Percentiles rank a stretch among this genome's conserved stretches.
Evolutionary conservation across 1,140 invertebrate species (phyloP).

Genomic region (fruit fly (Drosophila melanogaster)): DNA sequence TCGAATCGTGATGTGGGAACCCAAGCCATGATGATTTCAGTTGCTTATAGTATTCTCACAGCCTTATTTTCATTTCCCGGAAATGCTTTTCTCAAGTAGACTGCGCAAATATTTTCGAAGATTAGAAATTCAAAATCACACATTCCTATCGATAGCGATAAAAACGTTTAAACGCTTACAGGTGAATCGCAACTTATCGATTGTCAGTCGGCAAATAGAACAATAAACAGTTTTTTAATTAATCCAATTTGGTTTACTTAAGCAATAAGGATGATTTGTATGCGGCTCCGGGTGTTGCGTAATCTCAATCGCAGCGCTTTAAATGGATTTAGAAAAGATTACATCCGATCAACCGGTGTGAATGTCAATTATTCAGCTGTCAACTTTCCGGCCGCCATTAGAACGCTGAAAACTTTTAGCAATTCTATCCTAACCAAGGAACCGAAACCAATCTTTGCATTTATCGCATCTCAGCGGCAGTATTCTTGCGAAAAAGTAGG

Average conservation of each 20-base stretch:
- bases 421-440: constrained; percentile 7
- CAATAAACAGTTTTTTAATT: constrained; percentile 13
- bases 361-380: constrained; percentile 18
- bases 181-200: constrained; percentile 48
- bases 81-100: not conserved
- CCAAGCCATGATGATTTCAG: constrained; percentile 59
- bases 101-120: not conserved
- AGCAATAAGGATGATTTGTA: constrained; percentile 14
- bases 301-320: not conserved
- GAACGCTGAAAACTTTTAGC: constrained; percentile 19
- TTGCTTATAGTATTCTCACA: not conserved
- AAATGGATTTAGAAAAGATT: not conserved
- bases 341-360: constrained; percentile 19
- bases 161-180: not conserved
- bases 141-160: constrained; percentile 23
- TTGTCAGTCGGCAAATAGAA: not conserved
- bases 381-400: constrained; percentile 47
- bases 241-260: not conserved
- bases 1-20: constrained; percentile 62
- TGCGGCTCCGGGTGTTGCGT: constrained; percentile 4
- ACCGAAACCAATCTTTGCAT: constrained; percentile 27
- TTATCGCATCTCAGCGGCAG: constrained; percentile 4
- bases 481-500: constrained; percentile 16
- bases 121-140: constrained; percentile 17
- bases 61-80: not conserved